Conservation (phyloP, 2,113 vertebrate genomes). For the Notechis scutatus region DNA sequence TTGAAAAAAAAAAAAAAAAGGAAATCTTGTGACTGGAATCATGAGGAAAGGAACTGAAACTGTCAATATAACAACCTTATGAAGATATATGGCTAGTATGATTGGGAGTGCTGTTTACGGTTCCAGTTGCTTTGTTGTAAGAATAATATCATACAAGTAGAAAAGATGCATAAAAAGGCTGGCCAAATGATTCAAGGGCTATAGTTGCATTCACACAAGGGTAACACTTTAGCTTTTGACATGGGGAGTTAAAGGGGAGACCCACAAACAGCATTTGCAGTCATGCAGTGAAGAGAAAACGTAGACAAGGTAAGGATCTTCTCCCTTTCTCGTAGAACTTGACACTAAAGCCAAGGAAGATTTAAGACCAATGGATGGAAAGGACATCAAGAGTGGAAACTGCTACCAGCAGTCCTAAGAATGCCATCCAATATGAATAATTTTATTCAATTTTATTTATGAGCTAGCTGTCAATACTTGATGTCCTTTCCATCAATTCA, state of each 20-base stretch:
- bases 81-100: background rate
- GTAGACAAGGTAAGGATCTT: background rate
- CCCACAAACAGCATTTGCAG: background rate
- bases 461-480: background rate
- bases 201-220: background rate
- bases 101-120: background rate
- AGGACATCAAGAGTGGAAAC: background rate
- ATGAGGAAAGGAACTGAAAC: background rate
- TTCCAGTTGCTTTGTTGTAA: background rate
- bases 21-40: background rate
- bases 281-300: background rate
- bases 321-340: background rate
- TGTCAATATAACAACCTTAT: background rate
- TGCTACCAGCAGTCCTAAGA: background rate
- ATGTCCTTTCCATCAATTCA: background rate
- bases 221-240: background rate
- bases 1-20: background rate
- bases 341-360: background rate
- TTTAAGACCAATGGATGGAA: background rate
- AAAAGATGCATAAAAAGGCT: background rate
- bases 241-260: background rate
- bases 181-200: background rate
- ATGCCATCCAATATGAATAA: background rate
- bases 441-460: background rate
- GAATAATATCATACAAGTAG: background rate